A percentile compares a stretch with the other conserved stretches of the same genome.
phyloP scores from a whole-genome alignment of 2,888 invertebrate species.

The Stratiomys singularior region DNA sequence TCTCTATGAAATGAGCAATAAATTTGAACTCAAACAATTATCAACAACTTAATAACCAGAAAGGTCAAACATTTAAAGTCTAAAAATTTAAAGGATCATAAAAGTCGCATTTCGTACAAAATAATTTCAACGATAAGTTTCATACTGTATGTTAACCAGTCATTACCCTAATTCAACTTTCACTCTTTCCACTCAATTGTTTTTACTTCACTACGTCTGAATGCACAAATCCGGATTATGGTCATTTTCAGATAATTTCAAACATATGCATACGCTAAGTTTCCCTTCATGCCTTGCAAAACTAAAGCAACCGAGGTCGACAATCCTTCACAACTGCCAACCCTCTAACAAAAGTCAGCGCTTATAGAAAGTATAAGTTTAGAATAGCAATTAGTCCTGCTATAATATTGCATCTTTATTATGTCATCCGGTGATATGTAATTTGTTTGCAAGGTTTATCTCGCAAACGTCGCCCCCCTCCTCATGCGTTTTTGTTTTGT shows the following conservation, averaged over 20 bases:
- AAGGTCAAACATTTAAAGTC: too few species aligned
- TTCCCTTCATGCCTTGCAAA: neutral
- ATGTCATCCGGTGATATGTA: too few species aligned
- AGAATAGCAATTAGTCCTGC: neutral
- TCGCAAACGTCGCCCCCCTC: too few species aligned
- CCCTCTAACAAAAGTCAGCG: neutral
- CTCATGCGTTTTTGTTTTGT: neutral
- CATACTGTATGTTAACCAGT: too few species aligned
- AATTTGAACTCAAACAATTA: neutral
- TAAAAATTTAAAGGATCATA: too few species aligned
- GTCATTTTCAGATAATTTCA: constrained; percentile 42
- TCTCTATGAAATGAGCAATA: too few species aligned
- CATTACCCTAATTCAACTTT: neutral
- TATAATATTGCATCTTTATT: neutral
- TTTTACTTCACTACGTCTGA: constrained; percentile 46
- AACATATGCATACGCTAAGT: too few species aligned
- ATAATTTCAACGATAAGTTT: too few species aligned
- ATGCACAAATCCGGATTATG: constrained; percentile 49
- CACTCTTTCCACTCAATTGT: constrained; percentile 36
- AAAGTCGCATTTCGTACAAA: too few species aligned
- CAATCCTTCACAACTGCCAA: neutral
- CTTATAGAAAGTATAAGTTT: neutral
- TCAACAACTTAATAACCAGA: too few species aligned
- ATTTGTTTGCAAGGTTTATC: too few species aligned
- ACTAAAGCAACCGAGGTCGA: neutral